Base-by-base conservation (phyloP, 2,797 vertebrate genomes). In the Erpetoichthys calabaricus region DNA sequence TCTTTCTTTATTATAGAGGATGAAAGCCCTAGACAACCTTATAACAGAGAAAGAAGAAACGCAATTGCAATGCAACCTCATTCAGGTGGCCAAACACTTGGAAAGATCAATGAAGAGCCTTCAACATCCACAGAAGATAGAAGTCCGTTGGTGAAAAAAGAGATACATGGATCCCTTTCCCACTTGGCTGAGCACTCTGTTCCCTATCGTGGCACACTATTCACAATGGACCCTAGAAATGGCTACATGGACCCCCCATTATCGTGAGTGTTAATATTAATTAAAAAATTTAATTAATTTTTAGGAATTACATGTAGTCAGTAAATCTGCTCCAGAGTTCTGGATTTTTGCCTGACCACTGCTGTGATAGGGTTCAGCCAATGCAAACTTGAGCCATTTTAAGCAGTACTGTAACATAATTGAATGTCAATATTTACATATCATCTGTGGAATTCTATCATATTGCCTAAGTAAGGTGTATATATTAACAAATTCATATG, bases 61-160 rank as follows among this genome's bases (percentile, higher is more conserved):
- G 89, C 92, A 7, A 85, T 97, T 75, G 81, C 87, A 68, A 89
- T 91, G 78, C 92, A 92, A 77, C 86, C 84, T 52, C 82, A 80
- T 2, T 63, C 71, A 61, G 76, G 80, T 47, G 79, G 82, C 44
- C 78, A 77, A 67, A 76, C 81, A 3, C 82, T 90, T 61, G 60
- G 84, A 71, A 94, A 86, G 73, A 78, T 91, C 69, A 90, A 74
- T 8, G 93, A 98, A 73, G 93, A 98, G 74, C 92, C 92, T 58
- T 95, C 93, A 60, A 98, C 92, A 7, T 98, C 95, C 58, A 93
- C 90, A 0, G 94, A 97, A 45, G 94, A 97, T 75, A 89, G 89
- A 59, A 86, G 91, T 69, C 89, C 91, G 44, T 67, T 93, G 79
- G 91, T 97, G 74, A 98, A 98, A 82, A 98, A 97, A 77, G 95